Evolutionary conservation across 2,888 invertebrate species (phyloP), one percentile per base, ranked within the genome.

Genomic region (Microplitis manilae): DNA sequence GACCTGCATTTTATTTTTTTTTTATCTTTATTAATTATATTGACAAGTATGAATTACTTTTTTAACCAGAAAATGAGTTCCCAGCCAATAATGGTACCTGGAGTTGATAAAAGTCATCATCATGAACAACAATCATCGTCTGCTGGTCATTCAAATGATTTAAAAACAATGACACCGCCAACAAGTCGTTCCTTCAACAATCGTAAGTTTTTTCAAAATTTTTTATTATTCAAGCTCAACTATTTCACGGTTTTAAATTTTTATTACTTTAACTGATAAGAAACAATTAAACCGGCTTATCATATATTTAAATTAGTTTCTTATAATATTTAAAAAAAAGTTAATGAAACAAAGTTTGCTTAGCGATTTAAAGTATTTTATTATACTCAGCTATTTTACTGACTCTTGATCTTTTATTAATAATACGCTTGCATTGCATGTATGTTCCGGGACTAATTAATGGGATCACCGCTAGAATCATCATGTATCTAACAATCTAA

Each of bases 51-150:
- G 13, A 13, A 50, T 41, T 41, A 50, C 20, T 30, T 30, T 30
- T 30, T 30, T 30, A 30, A 30, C 30, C 30, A 30, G 13, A 50
- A 50, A 38, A 89, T 90, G 90, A 89, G 86, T 80, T 87, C 89
- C 5, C 89, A 87, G 81, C 88, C 90, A n/a, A 90, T 89, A 75
- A 87, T 86, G 83, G 89, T 89, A 62, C 90, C 90, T 13, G 86
- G 86, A 62, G 87, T 87, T 61, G 86, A 86, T 13, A 84, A 84
- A 38, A 59, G 50, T 50, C 67, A 65, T 65, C 80, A 83, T 9
- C 84, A 84, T 67, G 88, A 89, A 70, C 80, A 81, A 72, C 87
- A 87, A 78, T 86, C 87, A 9, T 79, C 84, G 62, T 85, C 88
- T 41, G 84, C 84, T 75, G 87, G 86, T 41, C 84, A 85, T 68